These are phyloP conservation scores for Nomada ferruginata DNA, from an alignment of 2,888 invertebrate genomes.

Conservation along the genomic window DNA sequence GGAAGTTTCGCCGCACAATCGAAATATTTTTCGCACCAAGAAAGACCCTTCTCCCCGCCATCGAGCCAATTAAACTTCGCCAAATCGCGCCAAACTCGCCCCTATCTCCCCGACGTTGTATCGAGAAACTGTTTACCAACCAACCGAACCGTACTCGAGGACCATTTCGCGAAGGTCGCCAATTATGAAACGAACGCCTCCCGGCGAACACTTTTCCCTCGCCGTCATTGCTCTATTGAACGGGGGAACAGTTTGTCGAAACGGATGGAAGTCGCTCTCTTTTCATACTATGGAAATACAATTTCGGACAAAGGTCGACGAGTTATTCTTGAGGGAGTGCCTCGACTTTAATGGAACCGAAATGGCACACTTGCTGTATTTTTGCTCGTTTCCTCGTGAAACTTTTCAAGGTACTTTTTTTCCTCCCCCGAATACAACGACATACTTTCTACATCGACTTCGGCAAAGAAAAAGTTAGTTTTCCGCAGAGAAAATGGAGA, in stretches of 20 bases:
- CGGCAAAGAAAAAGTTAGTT: background rate
- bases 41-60: background rate
- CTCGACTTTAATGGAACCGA: background rate
- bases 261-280: background rate
- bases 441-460: slow-evolving; percentile 2
- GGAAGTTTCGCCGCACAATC: background rate
- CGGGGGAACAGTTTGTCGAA: background rate
- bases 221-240: slow-evolving; percentile 9
- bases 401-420: background rate
- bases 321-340: background rate
- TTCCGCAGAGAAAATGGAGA: background rate
- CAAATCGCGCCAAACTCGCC: slow-evolving; percentile 5
- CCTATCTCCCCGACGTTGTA: slow-evolving; percentile 20
- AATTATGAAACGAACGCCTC: slow-evolving; percentile 32
- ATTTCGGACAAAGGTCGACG: background rate
- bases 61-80: slow-evolving; percentile 47
- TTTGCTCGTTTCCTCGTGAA: background rate
- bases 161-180: slow-evolving; percentile 38
- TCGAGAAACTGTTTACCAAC: slow-evolving; percentile 54
- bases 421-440: background rate
- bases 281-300: too few relatives aligned
- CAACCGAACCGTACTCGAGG: slow-evolving; percentile 51
- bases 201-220: slow-evolving; percentile 8
- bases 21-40: slow-evolving; percentile 5
- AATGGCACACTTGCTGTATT: background rate